Evolutionary conservation across 2,113 vertebrate genomes (phyloP).

Genomic region (Pithys albifrons): DNA sequence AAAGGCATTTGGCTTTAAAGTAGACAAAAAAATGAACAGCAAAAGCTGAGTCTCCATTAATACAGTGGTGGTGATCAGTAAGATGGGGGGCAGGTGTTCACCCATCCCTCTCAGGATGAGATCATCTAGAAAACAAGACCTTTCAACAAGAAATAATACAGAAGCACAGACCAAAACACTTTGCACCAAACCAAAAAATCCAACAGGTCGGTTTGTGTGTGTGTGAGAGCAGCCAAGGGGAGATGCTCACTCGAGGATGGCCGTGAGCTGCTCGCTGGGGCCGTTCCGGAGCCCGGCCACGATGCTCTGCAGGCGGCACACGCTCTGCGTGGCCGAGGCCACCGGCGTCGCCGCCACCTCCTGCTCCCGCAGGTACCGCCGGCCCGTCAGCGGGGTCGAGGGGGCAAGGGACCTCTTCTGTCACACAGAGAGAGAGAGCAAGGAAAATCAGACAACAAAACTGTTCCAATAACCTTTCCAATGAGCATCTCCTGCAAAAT

Average conservation of each 20-base stretch:
- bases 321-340: conserved; percentile 94
- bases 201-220: background rate
- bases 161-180: background rate
- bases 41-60: background rate
- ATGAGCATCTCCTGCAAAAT: background rate
- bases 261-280: conserved; percentile 84
- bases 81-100: background rate
- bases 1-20: background rate
- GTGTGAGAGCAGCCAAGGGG: background rate
- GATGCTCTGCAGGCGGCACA: conserved; percentile 90
- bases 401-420: conserved; percentile 88
- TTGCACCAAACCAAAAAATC: background rate
- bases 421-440: background rate
- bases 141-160: background rate
- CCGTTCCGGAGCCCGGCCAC: conserved; percentile 86
- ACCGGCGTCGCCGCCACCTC: conserved; percentile 89
- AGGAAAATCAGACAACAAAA: background rate
- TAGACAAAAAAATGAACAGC: background rate
- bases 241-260: conserved; percentile 84
- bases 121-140: background rate
- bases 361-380: conserved; percentile 92
- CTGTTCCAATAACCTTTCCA: background rate
- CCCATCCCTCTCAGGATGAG: background rate
- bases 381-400: conserved; percentile 94
- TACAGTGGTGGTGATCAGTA: background rate